Conservation (phyloP, 2,113 vertebrate genomes). For the Phrynocephalus versicolor region DNA sequence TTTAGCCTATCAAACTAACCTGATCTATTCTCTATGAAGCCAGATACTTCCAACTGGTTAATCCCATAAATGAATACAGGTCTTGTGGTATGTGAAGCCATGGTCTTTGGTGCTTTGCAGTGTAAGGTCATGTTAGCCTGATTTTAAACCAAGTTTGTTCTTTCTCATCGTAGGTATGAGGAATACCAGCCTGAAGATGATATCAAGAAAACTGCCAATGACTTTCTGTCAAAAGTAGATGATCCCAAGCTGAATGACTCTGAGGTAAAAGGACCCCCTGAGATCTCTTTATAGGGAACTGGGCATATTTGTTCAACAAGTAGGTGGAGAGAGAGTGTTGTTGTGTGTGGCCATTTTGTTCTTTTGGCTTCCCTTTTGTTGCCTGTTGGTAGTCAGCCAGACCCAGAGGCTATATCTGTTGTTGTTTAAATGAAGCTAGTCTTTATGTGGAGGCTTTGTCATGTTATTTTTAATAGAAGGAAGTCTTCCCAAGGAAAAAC, state of each 20-base stretch:
- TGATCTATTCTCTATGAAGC: background rate
- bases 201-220: constrained; percentile 87
- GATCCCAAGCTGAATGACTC: constrained; percentile 95
- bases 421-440: too few species aligned
- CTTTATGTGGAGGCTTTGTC: too few species aligned
- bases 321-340: background rate
- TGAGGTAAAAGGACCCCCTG: constrained; percentile 77
- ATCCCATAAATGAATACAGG: background rate
- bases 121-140: background rate
- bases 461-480: background rate
- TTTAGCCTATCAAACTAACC: too few species aligned
- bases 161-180: constrained; percentile 80
- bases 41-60: background rate
- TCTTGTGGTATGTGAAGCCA: too few species aligned
- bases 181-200: constrained; percentile 92
- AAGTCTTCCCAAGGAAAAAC: background rate
- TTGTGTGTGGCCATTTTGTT: constrained; percentile 4
- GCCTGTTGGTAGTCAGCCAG: background rate
- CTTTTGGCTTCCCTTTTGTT: background rate
- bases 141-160: background rate
- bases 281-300: background rate
- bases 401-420: background rate
- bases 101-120: background rate
- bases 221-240: constrained; percentile 93
- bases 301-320: background rate